phyloP scores from a whole-genome alignment of 1,140 invertebrate genomes.

The Gonioctena quinquepunctata region DNA sequence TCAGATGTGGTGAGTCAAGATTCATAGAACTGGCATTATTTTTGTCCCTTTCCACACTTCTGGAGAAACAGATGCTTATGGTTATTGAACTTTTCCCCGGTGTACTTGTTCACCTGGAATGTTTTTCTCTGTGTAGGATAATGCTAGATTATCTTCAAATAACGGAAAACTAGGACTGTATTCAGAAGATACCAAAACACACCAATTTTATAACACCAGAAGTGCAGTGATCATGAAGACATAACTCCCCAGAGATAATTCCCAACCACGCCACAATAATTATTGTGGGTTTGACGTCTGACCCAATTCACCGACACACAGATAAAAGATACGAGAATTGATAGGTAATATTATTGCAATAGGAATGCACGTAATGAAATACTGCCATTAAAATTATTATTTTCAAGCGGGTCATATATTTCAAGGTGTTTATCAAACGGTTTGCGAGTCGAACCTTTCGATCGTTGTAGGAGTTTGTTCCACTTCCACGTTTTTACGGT shows the following conservation, averaged over 20 bases:
- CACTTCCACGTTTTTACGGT: background rate
- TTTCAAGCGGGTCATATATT: constrained; percentile 8
- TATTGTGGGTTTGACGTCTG: constrained; percentile 16
- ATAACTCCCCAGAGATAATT: background rate
- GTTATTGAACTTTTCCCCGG: too few species aligned
- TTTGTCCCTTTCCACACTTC: too few species aligned
- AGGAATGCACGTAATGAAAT: constrained; percentile 25
- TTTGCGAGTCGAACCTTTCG: background rate
- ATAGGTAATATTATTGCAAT: constrained; percentile 24
- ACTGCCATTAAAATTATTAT: constrained; percentile 21
- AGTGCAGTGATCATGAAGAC: background rate
- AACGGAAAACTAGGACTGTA: too few species aligned
- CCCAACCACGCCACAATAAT: constrained; percentile 1
- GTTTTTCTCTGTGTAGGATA: too few species aligned
- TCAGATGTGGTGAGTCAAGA: too few species aligned
- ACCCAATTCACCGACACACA: background rate
- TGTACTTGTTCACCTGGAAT: too few species aligned
- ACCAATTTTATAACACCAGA: background rate
- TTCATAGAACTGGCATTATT: too few species aligned
- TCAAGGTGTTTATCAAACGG: constrained; percentile 10
- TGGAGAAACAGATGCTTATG: too few species aligned
- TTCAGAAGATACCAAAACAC: background rate
- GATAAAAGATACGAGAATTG: constrained; percentile 26
- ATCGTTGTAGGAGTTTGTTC: constrained; percentile 4
- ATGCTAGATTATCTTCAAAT: too few species aligned